Evolutionary conservation across 2,797 vertebrate species (phyloP), one percentile per base, ranked within the genome.

Genomic region (Brotogeris chrysoptera): DNA sequence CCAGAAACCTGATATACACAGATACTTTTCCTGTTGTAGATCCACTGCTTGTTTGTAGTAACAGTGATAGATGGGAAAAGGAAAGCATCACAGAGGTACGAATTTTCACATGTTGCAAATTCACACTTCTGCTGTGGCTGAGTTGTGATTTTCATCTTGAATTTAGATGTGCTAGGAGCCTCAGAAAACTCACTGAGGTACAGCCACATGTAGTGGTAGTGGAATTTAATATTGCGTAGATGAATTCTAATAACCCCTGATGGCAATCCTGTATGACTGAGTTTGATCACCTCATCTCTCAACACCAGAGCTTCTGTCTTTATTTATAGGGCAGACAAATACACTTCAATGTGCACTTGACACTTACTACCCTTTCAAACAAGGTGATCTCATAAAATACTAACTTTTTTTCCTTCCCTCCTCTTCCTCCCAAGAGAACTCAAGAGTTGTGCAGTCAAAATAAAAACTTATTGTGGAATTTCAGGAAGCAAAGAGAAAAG

Each of bases 401-500:
- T 24, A 2, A 59, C 20, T 9, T 19, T 41, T 16, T 8, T 25
- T 15, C 5, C 25, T 2, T 14, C 11, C 13, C 47, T 2, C 20
- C 8, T 10, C 12, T 27, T 21, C 23, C 20, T 49, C 32, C 32
- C 4, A 16, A 28, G 8, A 59, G 25, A 43, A 30, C 13, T 36
- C 61, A 3, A 16, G 17, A 46, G 8, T 10, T 11, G 44, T 57
- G 49, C 19, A 78, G 43, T 23, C 52, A 43, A 76, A 91, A 70
- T 46, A 25, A 47, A 77, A 81, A 63, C 11, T 39, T 7, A 2
- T 59, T 59, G 59, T 36, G 30, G 25, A 34, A 30, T 61, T 84
- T 73, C 63, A 77, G 77, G 52, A 82, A 81, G 41, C n/a, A 64
- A 71, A 46, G 34, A 77, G 23, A 64, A 86, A 88, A 83, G 49